Evolutionary conservation across 1,140 invertebrate species (phyloP), one percentile per base, ranked within the genome.

Genomic region (Saxidomus purpurata): DNA sequence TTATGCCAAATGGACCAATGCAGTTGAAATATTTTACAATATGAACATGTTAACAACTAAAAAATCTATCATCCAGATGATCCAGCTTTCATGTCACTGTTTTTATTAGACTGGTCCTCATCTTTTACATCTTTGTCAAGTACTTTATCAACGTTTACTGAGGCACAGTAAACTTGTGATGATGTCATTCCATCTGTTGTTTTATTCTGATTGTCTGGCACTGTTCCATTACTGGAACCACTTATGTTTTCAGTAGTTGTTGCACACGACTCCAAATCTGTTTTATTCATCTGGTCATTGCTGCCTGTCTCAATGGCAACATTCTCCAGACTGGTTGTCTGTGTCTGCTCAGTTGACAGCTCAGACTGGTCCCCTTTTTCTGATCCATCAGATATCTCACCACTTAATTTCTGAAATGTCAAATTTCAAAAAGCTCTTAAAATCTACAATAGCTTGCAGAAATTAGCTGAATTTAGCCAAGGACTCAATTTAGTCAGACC

Each of bases 181-280:
- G 31, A 67, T 28, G 61, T 67, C 61, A 67, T 19, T 31, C 34
- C 61, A 67, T 67, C 61, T 31, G 25, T 31, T 31, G 61, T 9
- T 34, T 49, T 25, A 77, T 77, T 77, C 74, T 77, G 74, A 77
- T 77, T 77, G 74, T 40, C 3, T 38, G 22, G 52, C 25, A 15
- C 28, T 77, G 40, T 49, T 47, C 15, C 38, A 28, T 3, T n/a
- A 31, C 74, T 77, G 74, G 74, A 52, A 52, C 43, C 74, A 25
- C 1, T 15, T n/a, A 1, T 25, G 25, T 31, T 52, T 1, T 77
- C 47, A 19, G 13, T 13, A 8, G 8, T n/a, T n/a, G n/a, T n/a
- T 34, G 63, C 3, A 36, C 3, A 8, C 28, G 28, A 4, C 25
- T 31, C 6, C 15, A 11, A 28, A 3, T 34, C 34, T 4, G 25